Base-by-base conservation (phyloP, 2,113 vertebrate species). In the Caloenas nicobarica region DNA sequence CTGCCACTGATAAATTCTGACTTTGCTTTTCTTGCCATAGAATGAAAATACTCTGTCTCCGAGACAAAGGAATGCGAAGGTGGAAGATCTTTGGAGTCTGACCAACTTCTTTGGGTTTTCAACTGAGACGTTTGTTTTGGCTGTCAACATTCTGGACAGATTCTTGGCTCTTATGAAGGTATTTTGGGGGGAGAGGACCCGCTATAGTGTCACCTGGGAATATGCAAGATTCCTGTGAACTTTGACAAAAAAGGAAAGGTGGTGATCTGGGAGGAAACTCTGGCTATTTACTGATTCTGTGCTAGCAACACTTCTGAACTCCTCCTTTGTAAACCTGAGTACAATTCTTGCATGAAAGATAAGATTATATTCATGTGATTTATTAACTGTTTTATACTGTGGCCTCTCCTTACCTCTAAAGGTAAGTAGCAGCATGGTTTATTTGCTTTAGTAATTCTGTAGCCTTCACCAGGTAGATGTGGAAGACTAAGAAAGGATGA, bases 91-190 rank as follows among this genome's bases (percentile, higher is more conserved):
- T 53, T 99, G 99, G 98, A 99, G 99, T 56, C 97, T 99, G 94
- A 99, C 98, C 88, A 99, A 98, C 97, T 99, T 99, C 95, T 99
- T 99, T 9, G 99, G 99, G 68, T 99, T 99, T 97, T 98, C 98
- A 94, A 99, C 99, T 11, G 99, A 99, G 97, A 99, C 99, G 4
- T 99, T 99, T 92, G 99, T 99, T 88, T 96, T 99, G 97, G 98
- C 99, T 72, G 99, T 99, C 53, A 99, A 99, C 98, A 98, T 99
- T 96, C 97, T 99, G 96, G 99, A 99, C 97, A 98, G 99, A 97
- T 99, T 99, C 96, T 94, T 99, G 97, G 99, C 99, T 92, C 98
- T 99, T 94, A 99, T 99, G 98, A 99, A 98, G 99, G 99, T 99
- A 98, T 61, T 26, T 15, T 1, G 2, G 8, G 9, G 29, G 34